Percentiles rank a stretch among this genome's conserved stretches.
Evolutionary conservation across 2,888 invertebrate genomes (phyloP).

Genomic region (Euclidia mi): DNA sequence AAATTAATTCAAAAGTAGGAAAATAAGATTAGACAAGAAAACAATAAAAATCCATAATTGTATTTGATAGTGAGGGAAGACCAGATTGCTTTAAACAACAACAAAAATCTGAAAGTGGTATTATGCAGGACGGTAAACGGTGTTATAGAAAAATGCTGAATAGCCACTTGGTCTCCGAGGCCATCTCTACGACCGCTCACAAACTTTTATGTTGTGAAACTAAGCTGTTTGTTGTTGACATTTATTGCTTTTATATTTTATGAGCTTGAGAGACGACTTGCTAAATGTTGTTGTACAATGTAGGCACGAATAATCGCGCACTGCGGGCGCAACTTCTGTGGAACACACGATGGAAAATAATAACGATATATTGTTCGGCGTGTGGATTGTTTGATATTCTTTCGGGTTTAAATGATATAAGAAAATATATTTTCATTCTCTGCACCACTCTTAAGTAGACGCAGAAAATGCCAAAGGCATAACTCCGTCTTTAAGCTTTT

Average conservation of each 20-base stretch:
- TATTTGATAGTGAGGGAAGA: too few species aligned
- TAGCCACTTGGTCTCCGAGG: conserved; percentile 66
- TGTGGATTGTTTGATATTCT: background rate
- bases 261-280: conserved; percentile 72
- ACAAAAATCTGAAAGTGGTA: conserved; percentile 16
- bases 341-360: conserved; percentile 2
- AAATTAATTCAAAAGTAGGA: too few species aligned
- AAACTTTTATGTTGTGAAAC: conserved; percentile 85
- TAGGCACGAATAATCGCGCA: conserved; percentile 36
- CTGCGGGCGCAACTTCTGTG: conserved; percentile 6
- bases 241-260: conserved; percentile 87
- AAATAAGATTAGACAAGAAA: too few species aligned
- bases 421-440: too few species aligned
- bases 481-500: too few species aligned
- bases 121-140: conserved; percentile 52
- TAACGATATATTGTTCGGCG: background rate
- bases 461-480: too few species aligned
- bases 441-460: too few species aligned
- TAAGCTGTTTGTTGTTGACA: conserved; percentile 83
- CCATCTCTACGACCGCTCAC: conserved; percentile 70
- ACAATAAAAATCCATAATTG: too few species aligned
- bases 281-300: conserved; percentile 69
- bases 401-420: too few species aligned
- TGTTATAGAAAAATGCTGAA: conserved; percentile 76
- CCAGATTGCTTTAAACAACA: background rate